phyloP scores from a whole-genome alignment of 2,888 invertebrate genomes.

The Andricus quercusramuli region DNA sequence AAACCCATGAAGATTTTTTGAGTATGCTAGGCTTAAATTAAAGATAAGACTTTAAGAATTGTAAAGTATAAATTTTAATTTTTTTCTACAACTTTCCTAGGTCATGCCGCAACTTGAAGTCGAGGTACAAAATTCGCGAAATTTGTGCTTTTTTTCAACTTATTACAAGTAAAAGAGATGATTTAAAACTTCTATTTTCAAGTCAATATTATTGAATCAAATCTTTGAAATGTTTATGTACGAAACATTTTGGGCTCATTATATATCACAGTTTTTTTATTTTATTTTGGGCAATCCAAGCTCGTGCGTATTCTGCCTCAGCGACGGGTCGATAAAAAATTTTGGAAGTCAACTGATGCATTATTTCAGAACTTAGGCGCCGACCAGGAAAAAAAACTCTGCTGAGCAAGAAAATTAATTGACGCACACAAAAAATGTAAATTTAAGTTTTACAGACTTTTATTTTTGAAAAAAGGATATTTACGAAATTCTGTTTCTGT shows the following conservation, averaged over 20 bases:
- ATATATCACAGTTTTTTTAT: neutral
- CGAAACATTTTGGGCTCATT: neutral
- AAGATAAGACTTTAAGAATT: too few relatives aligned
- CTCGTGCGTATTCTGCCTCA: neutral
- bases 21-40: too few relatives aligned
- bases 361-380: neutral
- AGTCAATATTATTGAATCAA: neutral
- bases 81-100: too few relatives aligned
- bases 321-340: neutral
- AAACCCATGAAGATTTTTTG: too few relatives aligned
- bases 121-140: too few relatives aligned
- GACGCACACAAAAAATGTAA: neutral
- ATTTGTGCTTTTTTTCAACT: too few relatives aligned
- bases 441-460: neutral
- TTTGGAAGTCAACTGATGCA: constrained; percentile 4
- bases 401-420: neutral
- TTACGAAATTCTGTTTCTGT: too few relatives aligned
- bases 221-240: neutral
- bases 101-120: too few relatives aligned
- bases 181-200: too few relatives aligned
- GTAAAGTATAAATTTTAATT: too few relatives aligned
- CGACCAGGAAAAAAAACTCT: neutral
- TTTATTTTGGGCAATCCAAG: neutral
- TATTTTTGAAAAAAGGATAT: neutral
- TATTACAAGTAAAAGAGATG: too few relatives aligned